phyloP scores from a whole-genome alignment of 64 coral and sea anemone genomes.

The Platygyra sinensis region DNA sequence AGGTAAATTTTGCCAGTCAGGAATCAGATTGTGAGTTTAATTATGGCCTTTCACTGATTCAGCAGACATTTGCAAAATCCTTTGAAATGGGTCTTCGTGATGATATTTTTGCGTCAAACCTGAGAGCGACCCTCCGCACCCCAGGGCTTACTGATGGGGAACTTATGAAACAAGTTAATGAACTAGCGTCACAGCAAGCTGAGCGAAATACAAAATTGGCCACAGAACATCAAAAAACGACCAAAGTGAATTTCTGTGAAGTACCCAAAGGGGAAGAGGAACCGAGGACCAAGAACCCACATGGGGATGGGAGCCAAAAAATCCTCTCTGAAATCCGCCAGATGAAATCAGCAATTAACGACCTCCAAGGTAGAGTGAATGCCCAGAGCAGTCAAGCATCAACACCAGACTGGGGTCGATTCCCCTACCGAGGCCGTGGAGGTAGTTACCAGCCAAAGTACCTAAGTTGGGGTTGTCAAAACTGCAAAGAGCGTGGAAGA shows the following conservation, averaged over 20 bases:
- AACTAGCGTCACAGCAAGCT: conserved; percentile 4
- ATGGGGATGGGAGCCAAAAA: conserved; percentile 10
- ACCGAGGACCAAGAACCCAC: background rate
- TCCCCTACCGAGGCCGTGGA: too few relatives aligned
- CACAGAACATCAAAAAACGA: background rate
- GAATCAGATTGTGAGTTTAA: too few relatives aligned
- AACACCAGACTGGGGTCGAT: too few relatives aligned
- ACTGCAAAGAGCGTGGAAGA: too few relatives aligned
- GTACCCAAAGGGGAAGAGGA: background rate
- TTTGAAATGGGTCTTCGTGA: conserved; percentile 36
- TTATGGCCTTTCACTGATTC: conserved; percentile 58
- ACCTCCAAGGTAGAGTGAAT: conserved; percentile 26
- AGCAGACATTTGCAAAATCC: conserved; percentile 57
- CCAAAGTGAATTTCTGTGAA: background rate
- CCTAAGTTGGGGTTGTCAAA: too few relatives aligned
- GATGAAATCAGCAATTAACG: conserved; percentile 33
- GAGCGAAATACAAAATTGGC: conserved; percentile 12
- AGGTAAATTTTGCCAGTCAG: too few relatives aligned
- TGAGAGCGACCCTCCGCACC: conserved; percentile 29
- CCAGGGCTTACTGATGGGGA: conserved; percentile 45
- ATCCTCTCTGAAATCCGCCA: conserved; percentile 8
- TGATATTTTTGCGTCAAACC: conserved; percentile 59
- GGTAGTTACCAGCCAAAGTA: too few relatives aligned
- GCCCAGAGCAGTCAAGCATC: too few relatives aligned
- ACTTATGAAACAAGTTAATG: conserved; percentile 63